Evolutionary conservation across 1,140 invertebrate genomes (phyloP), one percentile per base, ranked within the genome.

Genomic region (Lithobius niger): DNA sequence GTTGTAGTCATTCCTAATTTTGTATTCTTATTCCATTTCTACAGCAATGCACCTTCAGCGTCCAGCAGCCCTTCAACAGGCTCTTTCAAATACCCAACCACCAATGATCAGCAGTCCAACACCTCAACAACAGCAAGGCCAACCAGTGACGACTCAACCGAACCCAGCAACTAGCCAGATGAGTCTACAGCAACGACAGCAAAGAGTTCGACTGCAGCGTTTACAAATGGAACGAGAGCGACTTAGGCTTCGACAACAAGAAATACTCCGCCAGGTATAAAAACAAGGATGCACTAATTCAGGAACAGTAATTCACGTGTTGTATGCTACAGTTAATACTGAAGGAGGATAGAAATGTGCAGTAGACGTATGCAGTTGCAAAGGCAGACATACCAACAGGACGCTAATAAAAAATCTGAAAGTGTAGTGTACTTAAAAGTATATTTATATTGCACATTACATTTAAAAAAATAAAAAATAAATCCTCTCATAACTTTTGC

Each of bases 211-310:
- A 52, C 74, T 91, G 50, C 85, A 88, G 63, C 85, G 85, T 54
- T 69, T 94, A 52, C 84, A 92, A 67, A 77, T 88, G 66, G 89
- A 94, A 72, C 77, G 87, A 51, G 88, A 93, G 68, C 78, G 81
- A 58, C 75, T 94, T 51, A 86, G 88, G 68, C 81, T 86, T 63
- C 77, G 89, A 56, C 86, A 90, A 69, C 84, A 88, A 68, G 88
- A 93, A 74, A 89, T 94, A 62, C 80, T 82, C 66, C 76, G 84
- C 66, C 85, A 87, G 79, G 84, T 88, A 71, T n/a, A n/a, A n/a
- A n/a, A n/a, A n/a, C n/a, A n/a, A n/a, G n/a, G n/a, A n/a, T n/a
- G n/a, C n/a, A n/a, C n/a, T n/a, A n/a, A n/a, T n/a, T n/a, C n/a
- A n/a, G n/a, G n/a, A n/a, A n/a, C n/a, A n/a, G n/a, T n/a, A n/a